Evolutionary conservation across 1,140 invertebrate species (phyloP), one percentile per base, ranked within the genome.

Genomic region (Chymomyza costata): DNA sequence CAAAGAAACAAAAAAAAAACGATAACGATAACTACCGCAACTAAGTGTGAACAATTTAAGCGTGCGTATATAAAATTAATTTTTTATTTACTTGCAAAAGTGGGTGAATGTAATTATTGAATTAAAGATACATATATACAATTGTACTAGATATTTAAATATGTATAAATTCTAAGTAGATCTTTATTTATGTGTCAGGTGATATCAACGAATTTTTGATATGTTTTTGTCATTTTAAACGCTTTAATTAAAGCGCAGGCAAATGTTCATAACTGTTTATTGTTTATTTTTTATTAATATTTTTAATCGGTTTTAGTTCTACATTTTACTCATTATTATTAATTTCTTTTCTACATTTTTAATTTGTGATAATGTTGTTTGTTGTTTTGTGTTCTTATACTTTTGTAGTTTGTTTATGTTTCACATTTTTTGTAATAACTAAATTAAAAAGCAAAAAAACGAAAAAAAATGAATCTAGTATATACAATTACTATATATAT

Each of bases 181-280:
- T 64, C 48, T 80, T 71, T 46, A 73, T 80, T 73, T 71, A 60
- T 78, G 5, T 28, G 64, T 78, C 64, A 68, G 64, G 74, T 80
- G 73, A 80, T 80, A 80, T 80, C 73, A 80, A 80, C 73, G 73
- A 80, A 80, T 80, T 80, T 76, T 80, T 78, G 38, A 48, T 70
- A 64, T 64, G 52, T 66, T 60, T 49, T 56, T 48, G n/a, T n/a
- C n/a, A n/a, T n/a, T n/a, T n/a, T n/a, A n/a, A n/a, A n/a, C 32
- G 37, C 10, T 17, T 17, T 38, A 6, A 17, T 38, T 17, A 6
- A 13, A 34, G 8, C 32, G 21, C 21, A 8, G 8, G 21, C 21
- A 41, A 55, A 46, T 40, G 35, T 18, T 11, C 11, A 21, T 18
- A 31, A n/a, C 13, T 25, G 14, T 10, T 1, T 14, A 31, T 18